These are phyloP conservation scores for Ptychochromis oligacanthus DNA, from an alignment of 2,113 vertebrate genomes.

Conservation along the genomic window DNA sequence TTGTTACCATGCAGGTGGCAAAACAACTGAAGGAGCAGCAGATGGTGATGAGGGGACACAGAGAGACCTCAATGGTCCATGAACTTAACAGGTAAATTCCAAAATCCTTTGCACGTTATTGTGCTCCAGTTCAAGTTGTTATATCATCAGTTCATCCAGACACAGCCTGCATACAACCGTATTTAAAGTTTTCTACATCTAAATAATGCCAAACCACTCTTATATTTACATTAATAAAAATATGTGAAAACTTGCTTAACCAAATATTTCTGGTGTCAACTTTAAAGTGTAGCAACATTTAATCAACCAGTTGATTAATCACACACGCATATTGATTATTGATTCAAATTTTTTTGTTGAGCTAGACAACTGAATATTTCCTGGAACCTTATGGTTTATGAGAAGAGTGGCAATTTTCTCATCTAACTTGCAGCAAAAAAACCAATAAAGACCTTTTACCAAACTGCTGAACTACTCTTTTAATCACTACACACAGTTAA, in stretches of 20 bases:
- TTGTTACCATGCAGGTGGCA: slow-evolving; percentile 83
- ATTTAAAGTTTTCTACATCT: neutral
- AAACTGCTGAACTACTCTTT: neutral
- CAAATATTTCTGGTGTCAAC: no score
- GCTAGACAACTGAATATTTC: no score
- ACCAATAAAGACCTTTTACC: neutral
- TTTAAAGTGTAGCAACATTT: no score
- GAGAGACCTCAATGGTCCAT: slow-evolving; percentile 99
- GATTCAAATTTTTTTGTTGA: no score
- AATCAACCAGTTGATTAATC: no score
- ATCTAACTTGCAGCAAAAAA: no score
- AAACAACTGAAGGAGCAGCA: slow-evolving; percentile 91
- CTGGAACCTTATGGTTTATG: no score
- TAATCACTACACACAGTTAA: neutral
- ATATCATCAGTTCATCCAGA: neutral
- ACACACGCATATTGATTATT: no score
- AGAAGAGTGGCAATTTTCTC: no score
- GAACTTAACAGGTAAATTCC: slow-evolving; percentile 92
- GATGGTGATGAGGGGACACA: slow-evolving; percentile 92
- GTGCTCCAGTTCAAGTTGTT: neutral
- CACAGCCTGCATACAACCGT: neutral
- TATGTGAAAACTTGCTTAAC: no score
- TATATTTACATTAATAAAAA: no score
- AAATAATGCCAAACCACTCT: neutral
- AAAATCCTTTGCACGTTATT: neutral